Evolutionary conservation across 2,797 vertebrate species (phyloP), one percentile per base, ranked within the genome.

Genomic region (Labeo calbasu): DNA sequence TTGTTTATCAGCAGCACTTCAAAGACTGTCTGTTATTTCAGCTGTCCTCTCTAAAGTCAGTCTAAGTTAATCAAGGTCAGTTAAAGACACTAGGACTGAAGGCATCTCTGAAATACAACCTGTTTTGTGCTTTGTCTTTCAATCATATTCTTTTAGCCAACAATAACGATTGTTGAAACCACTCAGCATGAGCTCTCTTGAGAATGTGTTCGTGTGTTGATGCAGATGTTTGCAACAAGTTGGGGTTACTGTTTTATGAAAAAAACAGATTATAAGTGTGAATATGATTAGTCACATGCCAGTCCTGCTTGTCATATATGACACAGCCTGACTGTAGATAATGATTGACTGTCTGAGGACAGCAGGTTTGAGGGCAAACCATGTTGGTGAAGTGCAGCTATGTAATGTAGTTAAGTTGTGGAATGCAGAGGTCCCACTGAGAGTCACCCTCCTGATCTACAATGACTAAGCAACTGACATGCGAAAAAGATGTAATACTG

Each of bases 181-280:
- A 14, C 61, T 36, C 46, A 23, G 61, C 46, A 53, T 51, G 77
- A 53, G 4, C 55, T 61, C 55, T 36, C 15, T 46, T 15, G 0
- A 61, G 55, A 81, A 81, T 28, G 40, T 36, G 40, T 17, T 61
- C 13, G 21, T 61, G 68, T 71, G 68, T 43, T 14, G 40, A 71
- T 61, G 14, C 40, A 72, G 69, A 72, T 72, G 79, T 81, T 71
- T 71, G 68, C 36, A 57, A 59, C 53, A 71, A n/a, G 55, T 59
- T 55, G n/a, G 23, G 55, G 66, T 6, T 61, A 48, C 13, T 59
- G 51, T 72, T 70, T 46, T 36, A 50, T 63, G 17, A 9, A 25
- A 36, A 36, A n/a, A 17, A 21, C 7, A 2, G 46, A 57, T 55
- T 36, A n/a, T 23, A 72, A 61, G 40, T 2, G 11, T 59, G 48